Evolutionary conservation across 2,113 vertebrate species (phyloP), one percentile per base, ranked within the genome.

Genomic region (Bos indicus): DNA sequence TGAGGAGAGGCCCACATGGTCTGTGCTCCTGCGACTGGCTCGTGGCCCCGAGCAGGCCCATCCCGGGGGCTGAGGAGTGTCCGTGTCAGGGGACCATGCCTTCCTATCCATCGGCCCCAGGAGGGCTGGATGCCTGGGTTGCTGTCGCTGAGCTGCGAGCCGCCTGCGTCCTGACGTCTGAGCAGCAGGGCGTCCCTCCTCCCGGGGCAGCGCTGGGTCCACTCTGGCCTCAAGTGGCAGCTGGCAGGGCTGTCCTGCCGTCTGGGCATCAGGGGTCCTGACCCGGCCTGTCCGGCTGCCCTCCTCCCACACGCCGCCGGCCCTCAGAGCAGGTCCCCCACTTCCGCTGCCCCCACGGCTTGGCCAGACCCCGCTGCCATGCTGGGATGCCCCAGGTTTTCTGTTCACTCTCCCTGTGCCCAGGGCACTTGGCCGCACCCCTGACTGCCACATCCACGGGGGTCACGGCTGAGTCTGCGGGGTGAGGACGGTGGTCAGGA

Each of bases 11-110:
- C 64, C 7, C 2, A 1, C 30, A 3, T 43, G 7, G 33, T n/a
- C 4, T 6, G 19, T 15, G 43, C 25, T 15, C 28, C 13, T n/a
- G 43, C 2, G 43, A 9, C 43, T n/a, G 59, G 59, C 26, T 4
- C 1, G 21, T 16, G 12, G 51, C 7, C 30, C 43, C 2, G 2
- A 23, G 81, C 51, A 8, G 7, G 19, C 33, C 33, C 4, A 1
- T n/a, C 33, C 6, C 0, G 19, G n/a, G 8, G 2, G 28, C 16
- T 51, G 77, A 51, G 46, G 28, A 30, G 0, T 1, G 0, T 21
- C 25, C 1, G 0, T 28, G 25, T 26, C 23, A 7, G 13, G 40
- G 26, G 74, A 28, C 12, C 74, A 46, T 3, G n/a, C n/a, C 10
- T 71, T n/a, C 17, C n/a, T 36, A n/a, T 40, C n/a, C 19, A 7